Base-by-base conservation (phyloP, 2,888 invertebrate genomes). In the Cybosia mesomella region DNA sequence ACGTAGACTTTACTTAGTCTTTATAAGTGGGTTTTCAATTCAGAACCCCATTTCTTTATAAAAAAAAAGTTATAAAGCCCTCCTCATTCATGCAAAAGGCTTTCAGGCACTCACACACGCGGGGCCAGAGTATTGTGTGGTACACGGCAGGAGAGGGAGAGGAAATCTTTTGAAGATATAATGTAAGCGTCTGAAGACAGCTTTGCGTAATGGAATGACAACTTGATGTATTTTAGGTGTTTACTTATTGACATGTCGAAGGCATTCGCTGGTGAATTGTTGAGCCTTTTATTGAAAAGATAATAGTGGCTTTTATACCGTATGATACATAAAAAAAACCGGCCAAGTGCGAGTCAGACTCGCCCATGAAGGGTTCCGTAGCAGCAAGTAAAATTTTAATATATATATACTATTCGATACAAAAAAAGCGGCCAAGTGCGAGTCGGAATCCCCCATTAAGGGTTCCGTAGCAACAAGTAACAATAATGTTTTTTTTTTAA, bases 1-100 rank as follows among this genome's bases (percentile, higher is more conserved):
- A 65, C 57, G 58, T 69, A 77, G 78, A 80, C 76, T 73, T 82
- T 72, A 67, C 80, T 74, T 69, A 71, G 74, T 62, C 69, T 39
- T 60, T 69, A 71, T 82, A 76, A 82, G 79, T 78, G 80, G 74
- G 76, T 76, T 71, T 77, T 67, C 76, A 70, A 80, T 80, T 73
- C 78, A 80, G 58, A 80, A 76, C 76, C 69, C 64, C 72, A 76
- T 77, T 77, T 77, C 75, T 75, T 76, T 80, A 79, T 76, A 85
- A 79, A 87, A 87, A 57, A 85, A 87, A 86, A 85, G 80, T 86
- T 89, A 82, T 85, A 83, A 85, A 87, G 85, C 85, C 81, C 77
- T 79, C 80, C 59, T 83, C 85, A 84, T 87, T 89, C 84, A 84
- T 76, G 83, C 78, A 84, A 83, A 85, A 87, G 81, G 86, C 88